Base-by-base conservation (phyloP, 92 coral and sea anemone species). In the Bergia puertoricense region DNA sequence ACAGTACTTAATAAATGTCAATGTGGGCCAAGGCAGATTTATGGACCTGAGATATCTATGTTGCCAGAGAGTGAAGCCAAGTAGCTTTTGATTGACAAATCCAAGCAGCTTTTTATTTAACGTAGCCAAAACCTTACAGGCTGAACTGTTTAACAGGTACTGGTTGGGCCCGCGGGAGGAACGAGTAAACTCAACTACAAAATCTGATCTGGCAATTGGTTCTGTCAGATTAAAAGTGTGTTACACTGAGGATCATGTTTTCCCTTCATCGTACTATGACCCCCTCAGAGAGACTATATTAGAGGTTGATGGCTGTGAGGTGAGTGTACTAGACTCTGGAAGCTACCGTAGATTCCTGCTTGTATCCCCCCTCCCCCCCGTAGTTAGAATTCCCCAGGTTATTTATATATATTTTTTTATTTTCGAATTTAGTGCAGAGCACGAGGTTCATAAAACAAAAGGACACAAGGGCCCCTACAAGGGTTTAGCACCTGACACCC, bases 101-200 rank as follows among this genome's bases (percentile, higher is more conserved):
- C 16, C 18, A 56, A 56, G 10, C 16, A 56, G 65, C 2, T 2
- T 7, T 7, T 6, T 56, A 56, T 7, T 18, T 3, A 62, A 20
- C 13, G 69, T 14, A 62, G 69, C 69, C 69, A 16, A 62, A 62
- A 62, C 13, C 69, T 62, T 18, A 76, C 80, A 1, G 14, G 10
- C 30, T 42, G 46, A 0, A 16, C 46, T 18, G 30, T 76, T 18
- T 50, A 6, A 45, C 82, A 94, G 98, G 98, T 94, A 94, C 77
- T 94, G 98, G 98, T 91, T 94, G 11, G 98, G 98, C 18, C 98
- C 98, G 20, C 92, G 95, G 43, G 94, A 94, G 89, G 98, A 93
- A 36, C 93, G 91, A 86, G 50, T 80, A 30, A 86, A 86, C 71
- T 90, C 94, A 8, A 76, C 80, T 42, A 59, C 88, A 65, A 94